Evolutionary conservation across 2,113 vertebrate genomes (phyloP), one percentile per base, ranked within the genome.

Genomic region (Gambusia affinis): DNA sequence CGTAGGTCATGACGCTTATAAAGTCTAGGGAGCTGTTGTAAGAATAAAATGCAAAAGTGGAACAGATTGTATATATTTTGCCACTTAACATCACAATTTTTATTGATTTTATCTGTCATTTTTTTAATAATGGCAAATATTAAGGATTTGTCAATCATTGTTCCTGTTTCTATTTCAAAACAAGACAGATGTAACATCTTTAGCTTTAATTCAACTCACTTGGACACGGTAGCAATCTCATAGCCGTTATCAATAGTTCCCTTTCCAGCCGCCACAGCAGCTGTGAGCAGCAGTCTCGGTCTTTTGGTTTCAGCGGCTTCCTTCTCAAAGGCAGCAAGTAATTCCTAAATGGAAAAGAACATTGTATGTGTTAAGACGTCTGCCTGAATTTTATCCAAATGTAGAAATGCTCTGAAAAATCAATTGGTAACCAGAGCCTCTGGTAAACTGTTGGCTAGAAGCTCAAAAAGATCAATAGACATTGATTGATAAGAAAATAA

Each of bases 1-100:
- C 95, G 7, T 95, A 96, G 19, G 92, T 89, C 95, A 96, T 94
- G 24, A 96, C 82, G 71, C 78, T 95, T 30, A 95, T 75, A 67
- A 95, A 95, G 67, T 96, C 95, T 66, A 95, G 82, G 67, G 67
- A 76, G 65, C 95, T 95, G 72, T 57, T 12, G 3, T 3, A 51
- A 47, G 6, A 15, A 42, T 15, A 42, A 42, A 42, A 42, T 42
- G 15, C 3, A 15, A 4, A 42, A 42, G 39, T 42, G 39, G 1
- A 42, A 37, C 10, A 57, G 3, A 15, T 42, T 42, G 14, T 4
- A 42, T 42, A 42, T 42, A 42, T 42, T 57, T 57, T 24, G 51
- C 17, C 51, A 54, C 4, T 54, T 24, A 24, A 24, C 19, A 2
- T 22, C 51, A 54, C 7, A 54, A 54, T 24, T 54, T 54, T 24